Conservation (phyloP, 2,797 vertebrate species). For the Pangasius macronema region DNA sequence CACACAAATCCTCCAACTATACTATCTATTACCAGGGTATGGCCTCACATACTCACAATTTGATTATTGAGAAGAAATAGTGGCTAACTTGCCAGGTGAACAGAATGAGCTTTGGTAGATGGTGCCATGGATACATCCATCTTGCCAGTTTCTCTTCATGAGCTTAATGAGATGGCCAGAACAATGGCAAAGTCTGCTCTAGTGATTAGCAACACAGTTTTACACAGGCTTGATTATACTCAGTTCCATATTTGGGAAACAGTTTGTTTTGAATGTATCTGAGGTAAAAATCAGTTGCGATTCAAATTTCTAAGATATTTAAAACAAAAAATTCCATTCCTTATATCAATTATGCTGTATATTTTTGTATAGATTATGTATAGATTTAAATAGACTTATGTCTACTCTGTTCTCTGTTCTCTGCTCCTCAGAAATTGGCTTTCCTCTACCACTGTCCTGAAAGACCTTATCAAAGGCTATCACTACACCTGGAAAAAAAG, state of each 20-base stretch:
- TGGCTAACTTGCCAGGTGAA: conserved; percentile 25
- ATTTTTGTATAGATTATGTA: background rate
- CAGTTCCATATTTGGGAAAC: background rate
- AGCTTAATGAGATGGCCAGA: background rate
- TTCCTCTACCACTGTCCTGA: background rate
- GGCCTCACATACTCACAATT: background rate
- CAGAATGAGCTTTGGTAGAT: conserved; percentile 28
- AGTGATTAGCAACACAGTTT: conserved; percentile 30
- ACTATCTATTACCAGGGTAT: conserved; percentile 13
- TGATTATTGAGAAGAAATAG: background rate
- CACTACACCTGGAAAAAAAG: background rate
- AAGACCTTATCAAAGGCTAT: background rate
- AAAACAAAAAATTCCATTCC: background rate
- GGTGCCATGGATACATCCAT: conserved; percentile 19
- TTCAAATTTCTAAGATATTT: background rate
- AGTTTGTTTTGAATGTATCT: background rate
- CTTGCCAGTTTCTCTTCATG: conserved; percentile 9
- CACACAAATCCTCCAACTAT: conserved; percentile 6
- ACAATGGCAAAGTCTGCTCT: conserved; percentile 15
- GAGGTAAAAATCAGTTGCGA: background rate
- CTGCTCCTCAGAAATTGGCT: background rate
- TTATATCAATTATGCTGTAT: background rate
- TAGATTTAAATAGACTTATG: background rate
- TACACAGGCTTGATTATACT: conserved; percentile 16
- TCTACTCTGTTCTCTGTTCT: background rate